Evolutionary conservation across 2,888 invertebrate genomes (phyloP).

Genomic region (Melanostoma mellinum): DNA sequence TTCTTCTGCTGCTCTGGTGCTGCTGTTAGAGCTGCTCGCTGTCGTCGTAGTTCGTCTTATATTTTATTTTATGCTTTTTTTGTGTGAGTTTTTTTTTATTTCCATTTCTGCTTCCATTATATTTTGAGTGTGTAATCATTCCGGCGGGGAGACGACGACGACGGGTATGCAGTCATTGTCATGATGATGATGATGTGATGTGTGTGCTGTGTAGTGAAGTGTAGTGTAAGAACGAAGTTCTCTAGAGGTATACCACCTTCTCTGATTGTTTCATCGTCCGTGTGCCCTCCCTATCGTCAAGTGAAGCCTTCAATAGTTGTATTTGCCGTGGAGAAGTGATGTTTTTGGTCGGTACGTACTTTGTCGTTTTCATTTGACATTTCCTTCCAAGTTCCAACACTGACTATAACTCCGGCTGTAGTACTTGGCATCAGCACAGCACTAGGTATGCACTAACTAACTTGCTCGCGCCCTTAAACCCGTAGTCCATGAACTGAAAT

Average conservation of each 20-base stretch:
- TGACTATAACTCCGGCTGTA: not conserved
- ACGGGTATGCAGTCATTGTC: constrained; percentile 65
- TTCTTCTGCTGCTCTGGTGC: constrained; percentile 52
- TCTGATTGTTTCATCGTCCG: constrained; percentile 7
- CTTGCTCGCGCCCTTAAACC: constrained; percentile 27
- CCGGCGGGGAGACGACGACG: constrained; percentile 48
- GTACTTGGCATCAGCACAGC: not conserved
- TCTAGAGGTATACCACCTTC: constrained; percentile 46
- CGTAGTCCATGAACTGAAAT: constrained; percentile 35
- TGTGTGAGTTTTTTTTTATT: constrained; percentile 39
- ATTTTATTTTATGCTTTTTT: constrained; percentile 56
- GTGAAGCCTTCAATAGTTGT: constrained; percentile 2
- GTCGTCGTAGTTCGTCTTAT: constrained; percentile 63
- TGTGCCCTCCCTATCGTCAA: not conserved
- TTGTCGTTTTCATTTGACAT: constrained; percentile 61
- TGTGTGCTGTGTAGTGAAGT: constrained; percentile 51
- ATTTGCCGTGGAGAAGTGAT: constrained; percentile 11
- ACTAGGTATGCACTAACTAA: not conserved
- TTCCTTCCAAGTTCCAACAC: constrained; percentile 34
- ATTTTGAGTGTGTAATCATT: constrained; percentile 72
- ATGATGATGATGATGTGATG: constrained; percentile 69
- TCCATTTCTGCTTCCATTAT: constrained; percentile 64
- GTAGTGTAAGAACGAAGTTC: constrained; percentile 58
- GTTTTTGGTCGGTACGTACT: constrained; percentile 45
- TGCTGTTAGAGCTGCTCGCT: constrained; percentile 26